These are phyloP conservation scores for Sebastolobus altivelis DNA, from an alignment of 2,797 vertebrate species.

Conservation along the genomic window DNA sequence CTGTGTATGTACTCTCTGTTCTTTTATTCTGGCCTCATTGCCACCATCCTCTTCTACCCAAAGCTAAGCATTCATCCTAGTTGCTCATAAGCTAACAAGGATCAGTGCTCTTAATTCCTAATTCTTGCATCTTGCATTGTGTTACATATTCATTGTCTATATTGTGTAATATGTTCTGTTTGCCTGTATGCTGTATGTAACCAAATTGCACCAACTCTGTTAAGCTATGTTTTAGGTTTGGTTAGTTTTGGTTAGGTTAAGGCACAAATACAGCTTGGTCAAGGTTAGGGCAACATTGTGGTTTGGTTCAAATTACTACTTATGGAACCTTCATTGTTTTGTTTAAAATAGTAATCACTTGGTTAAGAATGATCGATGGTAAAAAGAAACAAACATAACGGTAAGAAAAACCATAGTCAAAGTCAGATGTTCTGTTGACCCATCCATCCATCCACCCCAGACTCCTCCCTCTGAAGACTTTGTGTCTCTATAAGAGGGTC, in stretches of 20 bases:
- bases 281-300: too few relatives aligned
- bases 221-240: background rate
- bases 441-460: background rate
- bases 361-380: too few relatives aligned
- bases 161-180: background rate
- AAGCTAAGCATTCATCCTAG: too few relatives aligned
- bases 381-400: too few relatives aligned
- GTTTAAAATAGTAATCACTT: too few relatives aligned
- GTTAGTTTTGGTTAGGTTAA: background rate
- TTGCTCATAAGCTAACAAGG: background rate
- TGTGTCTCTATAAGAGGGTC: background rate
- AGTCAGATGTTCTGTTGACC: background rate
- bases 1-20: slow-evolving; percentile 2
- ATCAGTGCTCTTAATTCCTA: background rate
- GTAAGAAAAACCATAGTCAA: too few relatives aligned
- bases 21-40: slow-evolving; percentile 13
- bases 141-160: background rate
- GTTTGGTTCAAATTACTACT: too few relatives aligned
- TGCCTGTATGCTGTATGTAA: background rate
- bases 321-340: too few relatives aligned
- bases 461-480: background rate
- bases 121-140: background rate
- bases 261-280: too few relatives aligned
- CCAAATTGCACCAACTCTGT: background rate
- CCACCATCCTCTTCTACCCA: background rate